Evolutionary conservation across 2,888 invertebrate genomes (phyloP).

Genomic region (Linnaemya vulpina): DNA sequence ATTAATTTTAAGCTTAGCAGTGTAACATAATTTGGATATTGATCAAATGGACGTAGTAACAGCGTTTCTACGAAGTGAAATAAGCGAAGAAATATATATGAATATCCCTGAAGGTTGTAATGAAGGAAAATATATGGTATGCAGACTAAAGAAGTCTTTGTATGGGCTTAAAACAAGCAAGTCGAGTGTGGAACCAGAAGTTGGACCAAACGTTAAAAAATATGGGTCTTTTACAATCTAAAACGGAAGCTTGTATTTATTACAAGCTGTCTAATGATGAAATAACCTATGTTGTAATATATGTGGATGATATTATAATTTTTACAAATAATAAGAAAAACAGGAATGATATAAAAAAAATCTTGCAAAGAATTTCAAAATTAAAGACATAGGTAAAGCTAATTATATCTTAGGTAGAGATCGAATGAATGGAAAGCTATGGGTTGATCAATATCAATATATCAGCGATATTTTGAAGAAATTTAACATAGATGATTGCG

Average conservation of each 20-base stretch:
- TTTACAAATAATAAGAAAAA: neutral
- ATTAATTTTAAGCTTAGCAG: conserved; percentile 58
- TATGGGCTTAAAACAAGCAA: conserved; percentile 70
- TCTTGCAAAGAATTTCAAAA: conserved; percentile 34
- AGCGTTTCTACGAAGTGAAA: conserved; percentile 60
- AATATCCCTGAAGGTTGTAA: conserved; percentile 24
- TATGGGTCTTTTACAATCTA: no score
- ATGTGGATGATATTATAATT: conserved; percentile 53
- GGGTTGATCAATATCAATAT: conserved; percentile 53
- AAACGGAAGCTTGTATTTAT: conserved; percentile 1
- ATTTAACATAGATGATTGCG: conserved; percentile 39
- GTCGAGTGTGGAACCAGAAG: conserved; percentile 64
- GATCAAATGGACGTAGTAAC: conserved; percentile 66
- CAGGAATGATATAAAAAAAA: conserved; percentile 12
- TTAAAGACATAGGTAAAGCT: conserved; percentile 54
- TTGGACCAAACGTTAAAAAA: conserved; percentile 41
- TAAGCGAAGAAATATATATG: conserved; percentile 68
- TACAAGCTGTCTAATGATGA: no score
- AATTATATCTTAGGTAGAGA: conserved; percentile 33
- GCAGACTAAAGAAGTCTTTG: conserved; percentile 62
- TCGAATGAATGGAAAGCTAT: conserved; percentile 14
- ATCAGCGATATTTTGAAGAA: conserved; percentile 22
- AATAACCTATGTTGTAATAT: conserved; percentile 36
- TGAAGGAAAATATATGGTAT: no score
- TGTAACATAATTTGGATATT: conserved; percentile 62